Base-by-base conservation (phyloP, 2,888 invertebrate species). In the Euplagia quadripunctaria region DNA sequence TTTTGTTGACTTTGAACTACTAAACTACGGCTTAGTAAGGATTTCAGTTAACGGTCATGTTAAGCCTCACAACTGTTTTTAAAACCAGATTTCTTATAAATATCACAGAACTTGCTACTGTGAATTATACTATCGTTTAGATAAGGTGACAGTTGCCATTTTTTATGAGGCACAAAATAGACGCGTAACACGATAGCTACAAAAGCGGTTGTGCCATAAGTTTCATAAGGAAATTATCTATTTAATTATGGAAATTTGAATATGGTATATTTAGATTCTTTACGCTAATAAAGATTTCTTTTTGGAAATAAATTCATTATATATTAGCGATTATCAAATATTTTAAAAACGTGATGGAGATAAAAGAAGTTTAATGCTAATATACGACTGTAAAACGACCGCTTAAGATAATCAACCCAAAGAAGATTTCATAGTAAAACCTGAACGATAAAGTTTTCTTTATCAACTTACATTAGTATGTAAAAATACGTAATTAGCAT, bases 111-210 rank as follows among this genome's bases (percentile, higher is more conserved):
- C 70, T 74, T 68, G 78, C 83, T 80, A 76, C 82, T 58, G 82
- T 76, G 51, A 78, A 75, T 78, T 72, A 9, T 71, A 72, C 61
- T 73, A 71, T 75, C 66, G 61, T 81, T 78, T 64, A 83, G 79
- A 83, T 85, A 81, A 81, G 68, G 74, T 12, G 31, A 42, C 43
- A n/a, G 65, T 42, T 77, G 73, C 71, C 70, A 82, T 82, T 79
- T 69, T 16, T 46, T 72, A 73, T n/a, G n/a, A 73, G 52, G 0
- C 49, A 4, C 63, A 63, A 79, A 73, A 83, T 61, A 0, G 43
- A 68, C 46, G 55, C 67, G 49, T 79, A 70, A 73, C 58, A 51
- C 41, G 41, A 67, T 65, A 71, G 58, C 31, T 58, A 61, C 52
- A 70, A 43, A 66, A 43, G 41, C 12, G 0, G 42, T 70, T 12